Conservation (phyloP, 2,797 vertebrate species). For the Macropus fuliginosus region DNA sequence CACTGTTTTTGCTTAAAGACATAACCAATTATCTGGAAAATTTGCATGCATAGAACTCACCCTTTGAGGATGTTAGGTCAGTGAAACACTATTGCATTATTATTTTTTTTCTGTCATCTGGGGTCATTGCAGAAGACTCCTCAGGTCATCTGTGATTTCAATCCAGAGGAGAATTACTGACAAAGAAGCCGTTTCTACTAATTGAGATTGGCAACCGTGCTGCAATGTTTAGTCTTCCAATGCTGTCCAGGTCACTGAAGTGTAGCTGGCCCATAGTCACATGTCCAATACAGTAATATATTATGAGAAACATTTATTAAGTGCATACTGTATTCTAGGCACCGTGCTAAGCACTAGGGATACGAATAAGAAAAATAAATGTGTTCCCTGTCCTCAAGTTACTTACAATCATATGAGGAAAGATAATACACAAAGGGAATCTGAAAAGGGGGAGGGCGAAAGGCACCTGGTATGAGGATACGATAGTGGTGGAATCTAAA, state of each 20-base stretch:
- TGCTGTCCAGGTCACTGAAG: background rate
- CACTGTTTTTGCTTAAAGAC: background rate
- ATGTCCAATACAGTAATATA: background rate
- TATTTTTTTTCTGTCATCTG: background rate
- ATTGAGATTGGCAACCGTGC: background rate
- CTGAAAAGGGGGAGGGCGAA: background rate
- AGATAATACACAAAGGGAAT: background rate
- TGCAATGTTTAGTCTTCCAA: background rate
- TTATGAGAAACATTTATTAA: background rate
- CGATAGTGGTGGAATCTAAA: background rate
- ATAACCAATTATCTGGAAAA: conserved; percentile 10
- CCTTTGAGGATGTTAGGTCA: background rate
- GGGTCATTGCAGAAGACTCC: background rate
- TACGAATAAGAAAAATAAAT: background rate
- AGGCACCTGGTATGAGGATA: background rate
- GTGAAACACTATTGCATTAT: background rate
- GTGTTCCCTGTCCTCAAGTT: background rate
- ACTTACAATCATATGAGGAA: background rate
- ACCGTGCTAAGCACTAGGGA: background rate
- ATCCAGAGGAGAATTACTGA: background rate
- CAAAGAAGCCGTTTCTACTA: background rate
- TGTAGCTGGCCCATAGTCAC: background rate
- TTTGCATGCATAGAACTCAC: conserved; percentile 10
- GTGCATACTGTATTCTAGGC: background rate
- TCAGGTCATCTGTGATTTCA: background rate